Conservation (phyloP, 2,888 invertebrate genomes). For the Andrena haemorrhoa region DNA sequence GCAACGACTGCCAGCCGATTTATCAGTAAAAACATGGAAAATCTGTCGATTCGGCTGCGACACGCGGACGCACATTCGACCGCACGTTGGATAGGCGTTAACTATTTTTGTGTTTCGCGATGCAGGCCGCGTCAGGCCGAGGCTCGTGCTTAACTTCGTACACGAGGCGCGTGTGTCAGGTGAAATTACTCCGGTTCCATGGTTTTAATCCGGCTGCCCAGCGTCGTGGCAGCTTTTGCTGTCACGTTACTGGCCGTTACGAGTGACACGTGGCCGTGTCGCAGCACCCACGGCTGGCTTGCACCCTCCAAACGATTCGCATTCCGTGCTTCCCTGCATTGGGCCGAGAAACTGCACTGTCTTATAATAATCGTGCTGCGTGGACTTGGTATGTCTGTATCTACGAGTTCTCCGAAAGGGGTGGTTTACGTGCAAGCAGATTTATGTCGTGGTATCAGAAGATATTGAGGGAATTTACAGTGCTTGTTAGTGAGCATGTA, state of each 20-base stretch:
- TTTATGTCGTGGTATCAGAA: not conserved
- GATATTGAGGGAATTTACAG: not conserved
- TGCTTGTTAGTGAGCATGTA: not conserved
- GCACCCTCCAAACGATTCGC: constrained; percentile 30
- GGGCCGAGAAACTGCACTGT: constrained; percentile 36
- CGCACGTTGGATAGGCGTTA: constrained; percentile 49
- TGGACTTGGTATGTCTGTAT: constrained; percentile 8
- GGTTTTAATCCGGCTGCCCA: constrained; percentile 56
- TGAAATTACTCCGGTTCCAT: constrained; percentile 52
- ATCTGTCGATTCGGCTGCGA: constrained; percentile 25
- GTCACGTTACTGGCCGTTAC: constrained; percentile 58
- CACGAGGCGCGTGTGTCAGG: constrained; percentile 44
- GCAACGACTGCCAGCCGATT: constrained; percentile 28
- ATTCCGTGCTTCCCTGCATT: constrained; percentile 46
- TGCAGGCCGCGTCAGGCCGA: not conserved
- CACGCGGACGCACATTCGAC: constrained; percentile 12
- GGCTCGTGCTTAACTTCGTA: constrained; percentile 48
- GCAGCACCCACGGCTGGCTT: not conserved
- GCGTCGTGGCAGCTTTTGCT: constrained; percentile 44
- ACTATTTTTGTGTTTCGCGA: constrained; percentile 50
- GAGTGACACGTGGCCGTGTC: constrained; percentile 30
- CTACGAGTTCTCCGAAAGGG: constrained; percentile 19
- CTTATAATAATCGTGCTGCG: constrained; percentile 41
- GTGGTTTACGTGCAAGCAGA: not conserved
- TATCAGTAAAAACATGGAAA: constrained; percentile 51